These are phyloP conservation scores for Excalfactoria chinensis DNA, from an alignment of 2,113 vertebrate species.

Conservation along the genomic window DNA sequence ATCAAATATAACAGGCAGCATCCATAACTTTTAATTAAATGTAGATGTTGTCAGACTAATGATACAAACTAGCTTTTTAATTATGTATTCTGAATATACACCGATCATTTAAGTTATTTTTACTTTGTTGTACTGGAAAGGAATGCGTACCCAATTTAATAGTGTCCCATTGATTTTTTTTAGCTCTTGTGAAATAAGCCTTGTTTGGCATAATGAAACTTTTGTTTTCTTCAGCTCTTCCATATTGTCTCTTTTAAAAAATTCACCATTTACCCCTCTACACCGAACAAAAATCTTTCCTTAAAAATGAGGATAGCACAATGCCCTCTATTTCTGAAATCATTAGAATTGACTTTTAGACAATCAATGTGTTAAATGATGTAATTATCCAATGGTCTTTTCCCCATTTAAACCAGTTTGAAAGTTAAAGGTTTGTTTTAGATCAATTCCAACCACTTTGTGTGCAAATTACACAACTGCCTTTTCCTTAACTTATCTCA, in stretches of 20 bases:
- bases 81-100: conserved; percentile 56
- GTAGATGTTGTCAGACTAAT: neutral
- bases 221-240: conserved; percentile 88
- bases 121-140: conserved; percentile 68
- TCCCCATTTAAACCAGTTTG: conserved; percentile 88
- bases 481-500: conserved; percentile 88
- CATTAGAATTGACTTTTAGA: conserved; percentile 87
- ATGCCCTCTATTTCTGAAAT: conserved; percentile 89
- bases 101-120: conserved; percentile 55
- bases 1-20: neutral
- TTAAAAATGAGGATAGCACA: conserved; percentile 83
- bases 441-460: conserved; percentile 90
- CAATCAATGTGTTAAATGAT: conserved; percentile 93
- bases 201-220: conserved; percentile 95
- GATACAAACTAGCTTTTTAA: conserved; percentile 21
- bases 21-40: conserved; percentile 3
- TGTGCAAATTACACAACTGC: conserved; percentile 86
- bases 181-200: conserved; percentile 79
- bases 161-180: conserved; percentile 89
- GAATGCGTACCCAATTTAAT: conserved; percentile 84
- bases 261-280: conserved; percentile 64
- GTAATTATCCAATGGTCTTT: conserved; percentile 88
- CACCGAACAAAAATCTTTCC: conserved; percentile 75
- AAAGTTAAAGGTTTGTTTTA: conserved; percentile 90
- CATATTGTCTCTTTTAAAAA: conserved; percentile 81